phyloP scores from a whole-genome alignment of 37 sponge, comb jelly and placozoan species.

The Eunapius fragilis region DNA sequence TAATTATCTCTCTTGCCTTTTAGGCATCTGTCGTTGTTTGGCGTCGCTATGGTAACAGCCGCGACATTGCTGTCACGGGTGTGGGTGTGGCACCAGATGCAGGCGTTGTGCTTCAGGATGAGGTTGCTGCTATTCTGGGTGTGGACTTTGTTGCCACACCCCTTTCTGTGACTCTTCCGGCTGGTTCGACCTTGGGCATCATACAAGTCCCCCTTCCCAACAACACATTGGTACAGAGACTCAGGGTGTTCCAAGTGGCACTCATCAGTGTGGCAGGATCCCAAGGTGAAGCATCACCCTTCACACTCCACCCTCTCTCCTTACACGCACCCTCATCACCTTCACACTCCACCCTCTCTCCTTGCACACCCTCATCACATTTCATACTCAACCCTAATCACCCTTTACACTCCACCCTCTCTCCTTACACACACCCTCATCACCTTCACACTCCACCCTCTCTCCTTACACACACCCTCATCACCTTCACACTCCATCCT shows the following conservation, averaged over 20 bases:
- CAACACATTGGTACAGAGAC: slow-evolving; percentile 27
- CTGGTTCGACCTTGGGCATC: slow-evolving; percentile 52
- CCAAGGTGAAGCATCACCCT: neutral
- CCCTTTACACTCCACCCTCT: no score
- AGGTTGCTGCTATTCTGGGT: slow-evolving; percentile 35
- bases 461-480: neutral
- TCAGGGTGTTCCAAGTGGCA: slow-evolving; percentile 65
- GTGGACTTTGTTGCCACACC: slow-evolving; percentile 41
- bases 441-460: no score
- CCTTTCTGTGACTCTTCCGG: slow-evolving; percentile 32
- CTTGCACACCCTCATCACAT: neutral
- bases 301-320: no score
- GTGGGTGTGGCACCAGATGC: slow-evolving; percentile 19
- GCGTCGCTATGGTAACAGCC: slow-evolving; percentile 69
- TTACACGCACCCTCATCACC: neutral
- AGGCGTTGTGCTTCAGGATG: slow-evolving; percentile 13
- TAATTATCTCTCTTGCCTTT: neutral
- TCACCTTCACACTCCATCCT: neutral
- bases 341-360: no score
- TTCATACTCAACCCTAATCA: no score
- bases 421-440: no score
- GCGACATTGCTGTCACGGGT: slow-evolving; percentile 67
- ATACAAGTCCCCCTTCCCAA: slow-evolving; percentile 54
- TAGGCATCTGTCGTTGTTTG: slow-evolving; percentile 49
- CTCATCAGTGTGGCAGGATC: slow-evolving; percentile 46